phyloP scores from a whole-genome alignment of 2,797 vertebrate genomes.

The Macropus fuliginosus region DNA sequence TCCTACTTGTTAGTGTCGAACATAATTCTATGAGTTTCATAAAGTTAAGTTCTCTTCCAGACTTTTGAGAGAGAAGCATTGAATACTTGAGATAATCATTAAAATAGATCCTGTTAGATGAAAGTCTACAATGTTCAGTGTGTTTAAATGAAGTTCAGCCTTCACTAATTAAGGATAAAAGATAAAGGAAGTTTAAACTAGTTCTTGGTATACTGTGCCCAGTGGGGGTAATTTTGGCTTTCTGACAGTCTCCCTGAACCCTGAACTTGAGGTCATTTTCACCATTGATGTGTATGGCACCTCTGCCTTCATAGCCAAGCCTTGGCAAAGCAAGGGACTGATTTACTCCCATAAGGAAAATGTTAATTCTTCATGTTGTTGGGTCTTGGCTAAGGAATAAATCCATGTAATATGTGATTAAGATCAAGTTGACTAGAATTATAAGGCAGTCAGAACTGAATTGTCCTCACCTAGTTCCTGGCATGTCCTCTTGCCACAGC shows the following conservation, averaged over 20 bases:
- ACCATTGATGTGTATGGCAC: background rate
- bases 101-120: background rate
- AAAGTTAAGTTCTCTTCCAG: background rate
- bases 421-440: background rate
- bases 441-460: background rate
- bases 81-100: background rate
- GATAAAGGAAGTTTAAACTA: background rate
- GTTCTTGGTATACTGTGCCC: background rate
- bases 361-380: background rate
- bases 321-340: background rate
- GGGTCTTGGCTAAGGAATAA: constrained; percentile 7
- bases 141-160: background rate
- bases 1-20: background rate
- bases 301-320: background rate
- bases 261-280: background rate
- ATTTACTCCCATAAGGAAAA: background rate
- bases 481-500: background rate
- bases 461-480: background rate
- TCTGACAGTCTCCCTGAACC: background rate
- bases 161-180: background rate
- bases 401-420: background rate
- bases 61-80: background rate
- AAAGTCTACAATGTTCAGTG: background rate
- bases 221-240: background rate
- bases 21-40: background rate